Conservation (phyloP, 2,113 vertebrate species). For the Agapornis roseicollis region DNA sequence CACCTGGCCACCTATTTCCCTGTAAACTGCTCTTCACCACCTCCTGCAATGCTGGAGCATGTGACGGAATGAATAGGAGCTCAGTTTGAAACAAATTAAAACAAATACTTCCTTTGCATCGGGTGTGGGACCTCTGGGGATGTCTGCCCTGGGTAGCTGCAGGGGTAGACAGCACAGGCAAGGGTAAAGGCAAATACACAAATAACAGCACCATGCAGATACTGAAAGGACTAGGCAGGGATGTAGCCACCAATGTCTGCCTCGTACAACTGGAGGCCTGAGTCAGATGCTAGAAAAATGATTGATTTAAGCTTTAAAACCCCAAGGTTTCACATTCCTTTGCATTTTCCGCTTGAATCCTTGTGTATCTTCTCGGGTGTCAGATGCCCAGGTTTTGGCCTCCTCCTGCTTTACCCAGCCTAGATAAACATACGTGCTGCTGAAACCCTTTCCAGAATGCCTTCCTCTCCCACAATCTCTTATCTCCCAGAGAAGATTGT, state of each 20-base stretch:
- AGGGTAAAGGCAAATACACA: background rate
- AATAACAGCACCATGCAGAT: background rate
- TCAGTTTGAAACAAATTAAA: background rate
- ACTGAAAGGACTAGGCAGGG: background rate
- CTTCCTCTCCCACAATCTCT: slow-evolving; percentile 45
- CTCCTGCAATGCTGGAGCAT: background rate
- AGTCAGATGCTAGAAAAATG: background rate
- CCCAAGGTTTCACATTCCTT: background rate
- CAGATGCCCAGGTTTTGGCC: background rate
- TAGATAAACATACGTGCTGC: slow-evolving; percentile 31
- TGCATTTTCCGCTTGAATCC: slow-evolving; percentile 22
- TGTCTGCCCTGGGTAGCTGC: background rate
- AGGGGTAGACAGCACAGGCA: fast-evolving
- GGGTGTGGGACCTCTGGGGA: background rate
- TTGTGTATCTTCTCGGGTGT: background rate
- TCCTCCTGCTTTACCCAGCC: slow-evolving; percentile 34
- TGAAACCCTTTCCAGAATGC: slow-evolving; percentile 50
- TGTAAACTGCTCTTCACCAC: background rate
- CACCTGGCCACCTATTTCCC: background rate
- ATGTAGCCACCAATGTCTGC: background rate
- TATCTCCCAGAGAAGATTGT: slow-evolving; percentile 62
- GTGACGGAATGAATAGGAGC: fast-evolving
- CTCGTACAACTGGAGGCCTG: background rate
- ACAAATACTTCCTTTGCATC: fast-evolving
- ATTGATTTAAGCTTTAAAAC: background rate